Base-by-base conservation (phyloP, 2,888 invertebrate species). In the Hypsopygia costalis region DNA sequence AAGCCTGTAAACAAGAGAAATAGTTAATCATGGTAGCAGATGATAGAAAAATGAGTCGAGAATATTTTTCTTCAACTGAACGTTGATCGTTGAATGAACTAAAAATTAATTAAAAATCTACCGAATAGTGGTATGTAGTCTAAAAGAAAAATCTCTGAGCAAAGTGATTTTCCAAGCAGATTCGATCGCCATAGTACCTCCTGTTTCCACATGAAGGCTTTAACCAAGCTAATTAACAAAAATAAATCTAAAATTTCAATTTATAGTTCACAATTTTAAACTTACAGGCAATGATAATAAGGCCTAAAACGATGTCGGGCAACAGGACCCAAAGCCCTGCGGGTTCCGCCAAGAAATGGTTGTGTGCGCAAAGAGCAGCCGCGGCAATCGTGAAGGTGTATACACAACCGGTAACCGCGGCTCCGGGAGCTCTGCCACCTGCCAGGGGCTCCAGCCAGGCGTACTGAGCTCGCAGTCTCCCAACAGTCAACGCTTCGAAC, bases 341-440 rank as follows among this genome's bases (percentile, higher is more conserved):
- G 0, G 81, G 85, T 45, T 81, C 88, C 50, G 91, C 91, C 52
- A 92, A 90, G 57, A 93, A 89, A 55, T 93, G 90, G 49, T 92
- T 90, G 51, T 93, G 90, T 31, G 92, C 91, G 58, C 93, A 95
- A 11, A 96, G 88, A 3, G 93, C 91, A n/a, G 92, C 91, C 44
- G 94, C 90, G 6, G 92, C 90, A 0, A 89, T 79, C 0, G 92
- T 93, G 65, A 93, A 95, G 8, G 93, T 77, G 49, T 94, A 90
- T 0, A 95, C 94, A n/a, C 93, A 91, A 12, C 90, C 89, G 0
- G 93, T 91, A 0, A 95, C 95, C 0, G 93, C 94, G 6, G 91
- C 90, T 0, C 96, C 96, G 0, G 96, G 94, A 22, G 93, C 92
- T 46, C 93, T 92, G n/a, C 92, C 91, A 0, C 94, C 94, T 1